Conservation (phyloP, 2,113 vertebrate species). For the Lynx canadensis region DNA sequence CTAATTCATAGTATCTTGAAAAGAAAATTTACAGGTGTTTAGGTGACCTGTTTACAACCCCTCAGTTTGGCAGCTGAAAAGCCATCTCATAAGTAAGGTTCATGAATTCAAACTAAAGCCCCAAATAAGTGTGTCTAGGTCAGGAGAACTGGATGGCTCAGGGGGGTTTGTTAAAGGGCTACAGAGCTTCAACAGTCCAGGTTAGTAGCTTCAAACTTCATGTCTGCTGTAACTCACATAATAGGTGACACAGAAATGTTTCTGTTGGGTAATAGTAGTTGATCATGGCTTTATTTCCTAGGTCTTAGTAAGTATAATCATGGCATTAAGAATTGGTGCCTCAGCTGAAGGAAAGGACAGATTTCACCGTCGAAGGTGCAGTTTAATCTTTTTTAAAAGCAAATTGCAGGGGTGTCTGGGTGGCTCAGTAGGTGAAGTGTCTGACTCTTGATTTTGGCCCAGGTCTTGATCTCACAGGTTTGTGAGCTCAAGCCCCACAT, state of each 20-base stretch:
- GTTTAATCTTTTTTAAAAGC: slow-evolving; percentile 58
- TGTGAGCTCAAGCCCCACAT: too few relatives aligned
- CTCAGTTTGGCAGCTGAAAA: slow-evolving; percentile 37
- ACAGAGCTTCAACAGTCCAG: background rate
- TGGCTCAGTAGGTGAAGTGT: too few relatives aligned
- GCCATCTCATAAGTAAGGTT: background rate
- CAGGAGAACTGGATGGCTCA: background rate
- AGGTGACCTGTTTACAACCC: slow-evolving; percentile 32
- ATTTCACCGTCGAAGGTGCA: background rate
- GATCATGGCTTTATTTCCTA: slow-evolving; percentile 30
- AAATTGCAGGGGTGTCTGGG: background rate
- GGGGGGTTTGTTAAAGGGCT: background rate
- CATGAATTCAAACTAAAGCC: slow-evolving; percentile 50
- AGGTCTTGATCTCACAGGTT: too few relatives aligned
- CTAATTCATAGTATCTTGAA: background rate
- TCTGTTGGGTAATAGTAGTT: slow-evolving; percentile 12
- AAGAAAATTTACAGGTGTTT: slow-evolving; percentile 26
- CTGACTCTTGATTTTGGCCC: too few relatives aligned
- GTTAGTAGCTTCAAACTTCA: slow-evolving; percentile 25
- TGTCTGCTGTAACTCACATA: background rate
- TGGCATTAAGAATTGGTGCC: slow-evolving; percentile 37
- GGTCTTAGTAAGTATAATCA: slow-evolving; percentile 42
- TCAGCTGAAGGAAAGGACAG: slow-evolving; percentile 66
- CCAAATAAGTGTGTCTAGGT: background rate
- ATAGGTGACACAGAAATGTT: slow-evolving; percentile 23